Evolutionary conservation across 1,140 invertebrate genomes (phyloP).

Genomic region (Cotesia vestalis): DNA sequence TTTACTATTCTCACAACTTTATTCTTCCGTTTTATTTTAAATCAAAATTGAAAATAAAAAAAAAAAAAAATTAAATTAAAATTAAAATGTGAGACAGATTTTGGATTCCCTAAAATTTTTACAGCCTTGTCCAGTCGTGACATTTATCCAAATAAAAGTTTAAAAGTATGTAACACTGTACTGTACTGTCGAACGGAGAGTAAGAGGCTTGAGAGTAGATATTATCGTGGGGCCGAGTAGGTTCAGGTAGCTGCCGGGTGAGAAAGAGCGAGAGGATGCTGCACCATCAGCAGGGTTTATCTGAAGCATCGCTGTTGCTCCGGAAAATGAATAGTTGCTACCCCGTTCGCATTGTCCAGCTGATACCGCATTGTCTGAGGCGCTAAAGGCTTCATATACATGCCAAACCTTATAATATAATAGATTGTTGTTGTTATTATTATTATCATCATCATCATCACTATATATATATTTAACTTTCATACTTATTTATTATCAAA

Average conservation of each 20-base stretch:
- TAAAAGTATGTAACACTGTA: background rate
- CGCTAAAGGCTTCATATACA: constrained; percentile 44
- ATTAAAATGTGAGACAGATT: too few relatives aligned
- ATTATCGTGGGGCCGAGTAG: constrained; percentile 30
- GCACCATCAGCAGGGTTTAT: constrained; percentile 44
- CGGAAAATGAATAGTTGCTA: constrained; percentile 50
- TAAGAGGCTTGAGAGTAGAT: constrained; percentile 36
- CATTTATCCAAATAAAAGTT: constrained; percentile 8
- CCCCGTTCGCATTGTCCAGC: constrained; percentile 44
- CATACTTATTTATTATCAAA: background rate
- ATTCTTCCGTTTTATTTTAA: too few relatives aligned
- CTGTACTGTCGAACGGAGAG: background rate
- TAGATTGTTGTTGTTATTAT: background rate
- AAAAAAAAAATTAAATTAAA: too few relatives aligned
- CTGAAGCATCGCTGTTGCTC: constrained; percentile 39
- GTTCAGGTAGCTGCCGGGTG: constrained; percentile 38
- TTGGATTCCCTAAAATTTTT: background rate
- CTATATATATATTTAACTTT: background rate
- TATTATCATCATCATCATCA: background rate
- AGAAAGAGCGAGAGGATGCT: constrained; percentile 12
- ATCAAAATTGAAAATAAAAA: too few relatives aligned
- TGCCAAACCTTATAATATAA: constrained; percentile 9
- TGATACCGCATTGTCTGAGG: constrained; percentile 38
- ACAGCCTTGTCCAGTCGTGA: background rate
- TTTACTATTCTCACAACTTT: background rate